Evolutionary conservation across 2,888 invertebrate species (phyloP).

Genomic region (Ditula angustiorana): DNA sequence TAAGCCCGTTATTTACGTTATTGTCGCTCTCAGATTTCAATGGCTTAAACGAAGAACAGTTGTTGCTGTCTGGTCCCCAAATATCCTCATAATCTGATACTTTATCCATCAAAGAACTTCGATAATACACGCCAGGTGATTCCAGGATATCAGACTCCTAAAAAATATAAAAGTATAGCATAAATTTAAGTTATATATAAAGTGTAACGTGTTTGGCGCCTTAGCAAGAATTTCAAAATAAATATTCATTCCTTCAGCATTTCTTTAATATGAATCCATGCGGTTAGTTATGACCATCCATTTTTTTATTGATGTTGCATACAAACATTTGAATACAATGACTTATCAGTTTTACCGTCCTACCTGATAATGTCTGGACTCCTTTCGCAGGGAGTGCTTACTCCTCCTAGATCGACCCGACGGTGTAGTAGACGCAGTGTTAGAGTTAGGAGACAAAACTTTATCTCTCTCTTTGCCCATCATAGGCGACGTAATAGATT

Average conservation of each 20-base stretch:
- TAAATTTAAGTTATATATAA: background rate
- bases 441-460: conserved; percentile 76
- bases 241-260: conserved; percentile 1
- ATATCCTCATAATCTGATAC: conserved; percentile 98
- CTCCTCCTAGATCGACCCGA: conserved; percentile 85
- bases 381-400: conserved; percentile 86
- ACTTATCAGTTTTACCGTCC: conserved; percentile 47
- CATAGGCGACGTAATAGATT: conserved; percentile 77
- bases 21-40: conserved; percentile 72
- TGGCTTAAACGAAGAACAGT: conserved; percentile 80
- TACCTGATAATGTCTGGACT: conserved; percentile 90
- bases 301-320: conserved; percentile 44
- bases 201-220: background rate
- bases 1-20: conserved; percentile 77
- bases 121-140: conserved; percentile 92
- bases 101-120: conserved; percentile 95
- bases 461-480: conserved; percentile 75
- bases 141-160: conserved; percentile 94
- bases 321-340: conserved; percentile 42
- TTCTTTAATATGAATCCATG: conserved; percentile 49
- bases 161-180: conserved; percentile 38
- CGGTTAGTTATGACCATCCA: conserved; percentile 63
- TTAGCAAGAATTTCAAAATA: background rate
- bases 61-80: conserved; percentile 90
- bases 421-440: conserved; percentile 83